phyloP scores from a whole-genome alignment of 2,797 vertebrate species.

The Sebastes hubbsi region DNA sequence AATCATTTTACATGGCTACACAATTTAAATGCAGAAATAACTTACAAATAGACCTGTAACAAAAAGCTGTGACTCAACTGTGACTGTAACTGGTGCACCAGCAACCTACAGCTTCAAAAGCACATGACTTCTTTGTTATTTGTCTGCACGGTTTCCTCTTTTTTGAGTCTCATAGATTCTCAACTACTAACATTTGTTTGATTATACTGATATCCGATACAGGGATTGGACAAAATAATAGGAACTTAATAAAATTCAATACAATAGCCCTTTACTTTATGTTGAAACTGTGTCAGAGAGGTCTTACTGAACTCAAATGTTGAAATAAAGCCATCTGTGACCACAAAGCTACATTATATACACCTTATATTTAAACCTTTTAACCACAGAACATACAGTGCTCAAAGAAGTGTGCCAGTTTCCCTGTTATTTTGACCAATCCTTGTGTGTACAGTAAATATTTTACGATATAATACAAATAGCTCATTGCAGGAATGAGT shows the following conservation, averaged over 20 bases:
- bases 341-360: background rate
- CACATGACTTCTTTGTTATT: background rate
- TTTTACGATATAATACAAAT: background rate
- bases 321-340: background rate
- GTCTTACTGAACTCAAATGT: background rate
- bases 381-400: background rate
- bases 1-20: background rate
- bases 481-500: background rate
- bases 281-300: too few relatives aligned
- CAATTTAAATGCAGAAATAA: background rate
- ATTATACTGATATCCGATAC: background rate
- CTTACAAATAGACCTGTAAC: background rate
- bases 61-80: background rate
- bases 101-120: background rate
- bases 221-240: background rate
- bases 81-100: background rate
- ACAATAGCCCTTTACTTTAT: background rate
- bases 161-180: background rate
- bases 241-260: background rate
- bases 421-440: background rate
- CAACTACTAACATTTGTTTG: background rate
- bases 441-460: background rate
- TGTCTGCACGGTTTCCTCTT: background rate
- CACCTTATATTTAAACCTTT: background rate
- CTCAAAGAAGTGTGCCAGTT: background rate